Percentiles rank a stretch among this genome's conserved stretches.
Evolutionary conservation across 2,888 invertebrate genomes (phyloP).

Genomic region (Psylliodes chrysocephalus): DNA sequence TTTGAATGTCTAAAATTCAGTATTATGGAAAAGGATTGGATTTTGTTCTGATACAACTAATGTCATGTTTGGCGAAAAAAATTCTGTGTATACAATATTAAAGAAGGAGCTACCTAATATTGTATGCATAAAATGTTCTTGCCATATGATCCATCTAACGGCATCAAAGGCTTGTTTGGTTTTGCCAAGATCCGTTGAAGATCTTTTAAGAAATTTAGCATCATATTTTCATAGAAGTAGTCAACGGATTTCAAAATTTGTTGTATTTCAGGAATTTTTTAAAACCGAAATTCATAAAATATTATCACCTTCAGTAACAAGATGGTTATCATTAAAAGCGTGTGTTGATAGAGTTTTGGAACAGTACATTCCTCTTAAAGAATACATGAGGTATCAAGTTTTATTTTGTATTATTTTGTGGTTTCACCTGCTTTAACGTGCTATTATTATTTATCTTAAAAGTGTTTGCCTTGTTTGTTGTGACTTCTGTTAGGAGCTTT

Average conservation of each 20-base stretch:
- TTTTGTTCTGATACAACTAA: constrained; percentile 34
- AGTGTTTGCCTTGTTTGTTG: too few relatives aligned
- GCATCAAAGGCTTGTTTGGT: constrained; percentile 55
- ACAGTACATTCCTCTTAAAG: constrained; percentile 52
- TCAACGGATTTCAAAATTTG: constrained; percentile 44
- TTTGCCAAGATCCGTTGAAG: constrained; percentile 50
- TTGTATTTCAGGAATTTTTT: constrained; percentile 56
- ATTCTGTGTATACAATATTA: constrained; percentile 22
- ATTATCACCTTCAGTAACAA: constrained; percentile 43
- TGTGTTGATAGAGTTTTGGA: constrained; percentile 56
- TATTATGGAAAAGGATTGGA: constrained; percentile 13
- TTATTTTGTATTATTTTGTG: too few relatives aligned
- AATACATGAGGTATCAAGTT: constrained; percentile 51
- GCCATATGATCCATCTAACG: constrained; percentile 55
- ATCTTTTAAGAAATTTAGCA: constrained; percentile 48
- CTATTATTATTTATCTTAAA: too few relatives aligned
- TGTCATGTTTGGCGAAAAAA: constrained; percentile 29
- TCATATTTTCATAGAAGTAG: constrained; percentile 46
- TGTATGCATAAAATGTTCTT: constrained; percentile 54
- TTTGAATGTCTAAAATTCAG: constrained; percentile 1
- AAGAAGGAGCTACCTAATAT: constrained; percentile 40
- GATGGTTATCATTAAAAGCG: constrained; percentile 55
- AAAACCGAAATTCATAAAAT: constrained; percentile 55
- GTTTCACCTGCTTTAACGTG: too few relatives aligned
- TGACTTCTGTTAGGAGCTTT: too few relatives aligned